Evolutionary conservation across 2,888 invertebrate species (phyloP).

Genomic region (Dichetophora obliterata): DNA sequence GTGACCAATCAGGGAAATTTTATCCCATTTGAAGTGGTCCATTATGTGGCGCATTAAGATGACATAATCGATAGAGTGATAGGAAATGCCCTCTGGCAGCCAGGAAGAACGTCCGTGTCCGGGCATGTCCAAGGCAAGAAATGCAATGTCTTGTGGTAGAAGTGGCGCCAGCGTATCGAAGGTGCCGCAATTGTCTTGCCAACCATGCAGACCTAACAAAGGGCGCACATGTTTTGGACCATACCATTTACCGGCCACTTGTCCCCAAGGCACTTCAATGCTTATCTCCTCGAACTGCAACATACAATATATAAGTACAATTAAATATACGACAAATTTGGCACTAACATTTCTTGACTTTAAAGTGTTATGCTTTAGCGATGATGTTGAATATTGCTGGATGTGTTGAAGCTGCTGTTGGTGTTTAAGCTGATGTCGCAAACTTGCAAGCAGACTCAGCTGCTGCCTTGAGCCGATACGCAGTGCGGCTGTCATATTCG

Average conservation of each 20-base stretch:
- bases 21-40: conserved; percentile 78
- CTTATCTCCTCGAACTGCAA: conserved; percentile 74
- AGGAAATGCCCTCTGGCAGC: conserved; percentile 74
- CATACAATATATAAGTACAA: background rate
- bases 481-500: background rate
- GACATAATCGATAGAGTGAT: conserved; percentile 69
- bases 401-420: background rate
- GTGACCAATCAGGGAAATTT: conserved; percentile 78
- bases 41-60: conserved; percentile 73
- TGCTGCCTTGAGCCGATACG: background rate
- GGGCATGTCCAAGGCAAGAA: conserved; percentile 77
- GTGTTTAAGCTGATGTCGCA: background rate
- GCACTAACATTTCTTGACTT: conserved; percentile 4
- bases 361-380: background rate
- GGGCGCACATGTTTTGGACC: conserved; percentile 76
- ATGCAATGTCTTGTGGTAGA: conserved; percentile 70
- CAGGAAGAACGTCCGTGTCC: conserved; percentile 81
- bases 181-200: conserved; percentile 72
- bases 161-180: conserved; percentile 80
- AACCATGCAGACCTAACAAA: conserved; percentile 80
- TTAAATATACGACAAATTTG: background rate
- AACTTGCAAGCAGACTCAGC: background rate
- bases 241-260: conserved; percentile 80
- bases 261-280: conserved; percentile 79
- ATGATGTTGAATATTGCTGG: conserved; percentile 9